phyloP scores from a whole-genome alignment of 2,113 vertebrate species.

The Rhinogobius similis region DNA sequence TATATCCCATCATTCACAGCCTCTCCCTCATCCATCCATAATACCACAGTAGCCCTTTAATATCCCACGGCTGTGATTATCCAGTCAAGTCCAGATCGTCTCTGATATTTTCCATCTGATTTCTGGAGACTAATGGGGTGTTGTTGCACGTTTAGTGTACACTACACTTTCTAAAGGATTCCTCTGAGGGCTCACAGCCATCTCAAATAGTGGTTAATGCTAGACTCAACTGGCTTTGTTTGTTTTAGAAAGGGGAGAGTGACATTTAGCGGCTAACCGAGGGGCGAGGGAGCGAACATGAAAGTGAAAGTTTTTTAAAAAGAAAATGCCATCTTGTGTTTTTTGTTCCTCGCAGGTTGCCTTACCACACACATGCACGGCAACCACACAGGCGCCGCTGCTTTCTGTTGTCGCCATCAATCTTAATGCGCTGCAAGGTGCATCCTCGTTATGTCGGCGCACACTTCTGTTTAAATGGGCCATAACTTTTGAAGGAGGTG shows the following conservation, averaged over 20 bases:
- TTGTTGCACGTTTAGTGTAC: conserved; percentile 44
- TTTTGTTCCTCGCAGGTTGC: conserved; percentile 67
- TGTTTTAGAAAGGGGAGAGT: conserved; percentile 72
- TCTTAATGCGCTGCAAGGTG: conserved; percentile 67
- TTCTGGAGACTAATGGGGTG: conserved; percentile 63
- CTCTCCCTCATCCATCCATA: conserved; percentile 48
- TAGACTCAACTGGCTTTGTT: conserved; percentile 68
- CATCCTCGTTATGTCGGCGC: conserved; percentile 64
- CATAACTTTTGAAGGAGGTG: conserved; percentile 74
- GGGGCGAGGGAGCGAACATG: conserved; percentile 65
- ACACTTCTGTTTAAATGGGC: conserved; percentile 72
- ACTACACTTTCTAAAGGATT: conserved; percentile 53
- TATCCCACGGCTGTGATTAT: conserved; percentile 70
- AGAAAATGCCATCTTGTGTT: conserved; percentile 60
- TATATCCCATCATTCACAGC: conserved; percentile 36
- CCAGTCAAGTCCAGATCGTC: conserved; percentile 60
- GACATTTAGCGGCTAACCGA: conserved; percentile 75
- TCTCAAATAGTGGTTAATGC: conserved; percentile 71
- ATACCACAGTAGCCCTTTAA: conserved; percentile 59
- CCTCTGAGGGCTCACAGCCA: conserved; percentile 61
- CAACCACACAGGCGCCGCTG: conserved; percentile 14
- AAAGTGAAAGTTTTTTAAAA: conserved; percentile 73
- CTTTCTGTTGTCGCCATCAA: conserved; percentile 62
- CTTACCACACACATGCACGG: conserved; percentile 17
- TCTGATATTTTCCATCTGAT: conserved; percentile 68